phyloP scores from a whole-genome alignment of 2,888 invertebrate species.

The Limnephilus lunatus region DNA sequence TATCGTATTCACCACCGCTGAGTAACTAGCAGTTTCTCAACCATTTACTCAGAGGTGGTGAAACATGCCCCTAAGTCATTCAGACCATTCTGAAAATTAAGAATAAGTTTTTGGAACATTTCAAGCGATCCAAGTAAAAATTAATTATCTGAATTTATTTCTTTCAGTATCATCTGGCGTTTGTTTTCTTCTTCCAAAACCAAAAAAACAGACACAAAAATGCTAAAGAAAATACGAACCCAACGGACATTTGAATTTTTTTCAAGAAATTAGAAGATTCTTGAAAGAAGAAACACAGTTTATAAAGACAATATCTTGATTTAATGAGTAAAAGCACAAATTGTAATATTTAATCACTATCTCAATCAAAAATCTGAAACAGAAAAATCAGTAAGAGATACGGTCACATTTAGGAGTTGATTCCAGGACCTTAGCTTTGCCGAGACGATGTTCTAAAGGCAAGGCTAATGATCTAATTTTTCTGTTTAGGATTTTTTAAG shows the following conservation, averaged over 20 bases:
- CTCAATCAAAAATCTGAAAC: too few relatives aligned
- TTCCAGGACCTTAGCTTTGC: too few relatives aligned
- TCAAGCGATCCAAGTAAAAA: neutral
- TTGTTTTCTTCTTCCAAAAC: conserved; percentile 71
- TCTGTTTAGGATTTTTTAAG: too few relatives aligned
- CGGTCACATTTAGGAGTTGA: too few relatives aligned
- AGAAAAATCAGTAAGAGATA: too few relatives aligned
- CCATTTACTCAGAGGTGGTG: too few relatives aligned
- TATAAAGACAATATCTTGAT: neutral
- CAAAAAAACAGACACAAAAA: conserved; percentile 64
- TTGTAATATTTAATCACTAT: too few relatives aligned
- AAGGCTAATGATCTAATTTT: too few relatives aligned
- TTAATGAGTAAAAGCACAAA: too few relatives aligned
- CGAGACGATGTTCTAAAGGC: too few relatives aligned
- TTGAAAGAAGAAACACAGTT: neutral
- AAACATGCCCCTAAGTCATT: neutral
- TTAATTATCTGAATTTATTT: conserved; percentile 37
- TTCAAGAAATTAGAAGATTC: neutral
- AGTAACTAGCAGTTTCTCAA: too few relatives aligned
- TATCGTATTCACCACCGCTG: too few relatives aligned
- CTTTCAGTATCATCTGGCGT: conserved; percentile 72
- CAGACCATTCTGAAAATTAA: neutral
- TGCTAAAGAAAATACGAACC: neutral
- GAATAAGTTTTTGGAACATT: neutral
- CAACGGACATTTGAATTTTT: neutral